These are phyloP conservation scores for Pachyramphus minor DNA, from an alignment of 2,113 vertebrate species.

Conservation along the genomic window DNA sequence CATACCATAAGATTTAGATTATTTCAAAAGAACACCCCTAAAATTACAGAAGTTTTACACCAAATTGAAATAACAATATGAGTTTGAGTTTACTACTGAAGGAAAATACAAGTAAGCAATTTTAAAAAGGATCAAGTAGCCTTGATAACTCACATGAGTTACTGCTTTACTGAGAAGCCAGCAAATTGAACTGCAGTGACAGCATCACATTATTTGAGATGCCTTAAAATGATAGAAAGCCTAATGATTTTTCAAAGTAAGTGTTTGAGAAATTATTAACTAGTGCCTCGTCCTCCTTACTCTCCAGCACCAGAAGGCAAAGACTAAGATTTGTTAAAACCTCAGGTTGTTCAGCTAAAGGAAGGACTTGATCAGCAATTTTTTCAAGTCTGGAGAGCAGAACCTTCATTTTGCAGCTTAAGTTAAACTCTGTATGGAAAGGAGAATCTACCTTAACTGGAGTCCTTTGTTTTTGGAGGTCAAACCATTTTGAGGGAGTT, in stretches of 20 bases:
- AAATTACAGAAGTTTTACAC: neutral
- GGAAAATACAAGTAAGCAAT: neutral
- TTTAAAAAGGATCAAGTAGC: neutral
- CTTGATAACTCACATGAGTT: neutral
- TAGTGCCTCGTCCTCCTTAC: neutral
- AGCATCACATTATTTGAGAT: neutral
- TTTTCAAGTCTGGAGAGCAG: neutral
- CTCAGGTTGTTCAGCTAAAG: neutral
- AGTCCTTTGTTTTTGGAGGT: neutral
- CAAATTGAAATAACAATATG: neutral
- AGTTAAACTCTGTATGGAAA: neutral
- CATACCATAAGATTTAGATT: neutral
- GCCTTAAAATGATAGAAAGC: neutral
- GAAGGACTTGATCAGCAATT: neutral
- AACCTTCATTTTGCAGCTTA: neutral
- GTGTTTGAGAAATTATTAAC: neutral
- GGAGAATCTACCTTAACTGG: neutral
- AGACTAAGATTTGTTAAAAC: neutral
- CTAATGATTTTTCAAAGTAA: neutral
- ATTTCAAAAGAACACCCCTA: neutral
- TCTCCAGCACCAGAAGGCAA: neutral
- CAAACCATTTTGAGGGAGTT: neutral
- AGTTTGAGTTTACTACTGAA: neutral
- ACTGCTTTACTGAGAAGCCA: neutral
- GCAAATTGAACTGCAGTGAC: neutral